A percentile compares a stretch with the other conserved stretches of the same genome.
phyloP scores from a whole-genome alignment of 2,113 vertebrate species.

The Lates calcarifer region DNA sequence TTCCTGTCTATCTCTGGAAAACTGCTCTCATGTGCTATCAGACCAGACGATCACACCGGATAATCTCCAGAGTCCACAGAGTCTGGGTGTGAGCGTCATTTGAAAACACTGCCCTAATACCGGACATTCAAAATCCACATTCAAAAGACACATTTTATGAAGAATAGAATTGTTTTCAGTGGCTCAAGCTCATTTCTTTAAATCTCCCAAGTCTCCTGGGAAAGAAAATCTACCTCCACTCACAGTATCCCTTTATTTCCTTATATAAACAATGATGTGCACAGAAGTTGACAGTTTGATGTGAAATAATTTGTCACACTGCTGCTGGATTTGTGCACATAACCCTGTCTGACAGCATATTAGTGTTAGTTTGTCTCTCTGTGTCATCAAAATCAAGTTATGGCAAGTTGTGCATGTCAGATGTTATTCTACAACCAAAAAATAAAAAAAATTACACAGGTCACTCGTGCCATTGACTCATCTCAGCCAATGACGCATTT shows the following conservation, averaged over 20 bases:
- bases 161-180: not conserved
- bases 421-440: too few relatives aligned
- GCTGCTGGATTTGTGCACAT: not conserved
- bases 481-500: too few relatives aligned
- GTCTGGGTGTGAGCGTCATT: conserved; percentile 14
- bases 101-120: not conserved
- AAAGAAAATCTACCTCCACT: too few relatives aligned
- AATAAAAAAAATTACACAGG: too few relatives aligned
- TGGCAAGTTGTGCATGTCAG: not conserved
- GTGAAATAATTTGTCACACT: too few relatives aligned
- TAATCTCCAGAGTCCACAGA: conserved; percentile 13
- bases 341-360: not conserved
- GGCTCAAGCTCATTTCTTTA: not conserved
- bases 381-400: not conserved
- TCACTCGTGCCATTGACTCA: too few relatives aligned
- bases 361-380: too few relatives aligned
- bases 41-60: not conserved
- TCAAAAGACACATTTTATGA: not conserved
- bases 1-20: not conserved
- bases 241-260: too few relatives aligned
- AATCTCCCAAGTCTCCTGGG: not conserved
- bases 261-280: too few relatives aligned
- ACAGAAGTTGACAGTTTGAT: too few relatives aligned
- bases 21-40: not conserved
- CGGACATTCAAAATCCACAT: not conserved